These are phyloP conservation scores for Cataglyphis altisquamis DNA, from an alignment of 2,888 invertebrate species.

Conservation along the genomic window DNA sequence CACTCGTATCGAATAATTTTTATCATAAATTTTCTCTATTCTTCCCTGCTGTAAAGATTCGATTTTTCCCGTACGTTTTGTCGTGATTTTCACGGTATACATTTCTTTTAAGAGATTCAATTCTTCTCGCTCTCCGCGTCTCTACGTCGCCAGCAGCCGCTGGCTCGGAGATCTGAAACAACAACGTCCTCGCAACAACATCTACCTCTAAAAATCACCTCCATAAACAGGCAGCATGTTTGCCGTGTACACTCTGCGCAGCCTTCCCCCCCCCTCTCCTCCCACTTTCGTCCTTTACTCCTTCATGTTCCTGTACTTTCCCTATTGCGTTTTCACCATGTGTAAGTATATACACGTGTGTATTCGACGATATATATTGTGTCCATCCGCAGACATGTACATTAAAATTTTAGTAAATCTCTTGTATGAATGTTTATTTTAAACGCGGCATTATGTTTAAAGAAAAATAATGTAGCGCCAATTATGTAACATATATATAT, in stretches of 20 bases:
- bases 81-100: slow-evolving; percentile 23
- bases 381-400: background rate
- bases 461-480: background rate
- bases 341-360: background rate
- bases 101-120: slow-evolving; percentile 51
- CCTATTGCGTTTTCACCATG: slow-evolving; percentile 36
- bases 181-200: slow-evolving; percentile 38
- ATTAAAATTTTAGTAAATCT: slow-evolving; percentile 30
- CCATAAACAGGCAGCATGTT: slow-evolving; percentile 63
- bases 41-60: slow-evolving; percentile 12
- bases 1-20: slow-evolving; percentile 1
- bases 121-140: slow-evolving; percentile 57
- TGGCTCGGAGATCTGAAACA: slow-evolving; percentile 43
- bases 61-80: slow-evolving; percentile 19
- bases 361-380: slow-evolving; percentile 10
- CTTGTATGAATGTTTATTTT: background rate
- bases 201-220: slow-evolving; percentile 59
- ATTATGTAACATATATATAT: background rate
- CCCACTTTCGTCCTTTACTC: background rate
- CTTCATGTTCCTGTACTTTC: slow-evolving; percentile 18
- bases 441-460: background rate
- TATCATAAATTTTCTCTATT: background rate
- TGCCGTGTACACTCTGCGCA: slow-evolving; percentile 54
- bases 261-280: background rate
- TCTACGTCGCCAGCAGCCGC: slow-evolving; percentile 47